Conservation (phyloP, 2,888 invertebrate genomes). For the Gymnoscelis rufifasciata region DNA sequence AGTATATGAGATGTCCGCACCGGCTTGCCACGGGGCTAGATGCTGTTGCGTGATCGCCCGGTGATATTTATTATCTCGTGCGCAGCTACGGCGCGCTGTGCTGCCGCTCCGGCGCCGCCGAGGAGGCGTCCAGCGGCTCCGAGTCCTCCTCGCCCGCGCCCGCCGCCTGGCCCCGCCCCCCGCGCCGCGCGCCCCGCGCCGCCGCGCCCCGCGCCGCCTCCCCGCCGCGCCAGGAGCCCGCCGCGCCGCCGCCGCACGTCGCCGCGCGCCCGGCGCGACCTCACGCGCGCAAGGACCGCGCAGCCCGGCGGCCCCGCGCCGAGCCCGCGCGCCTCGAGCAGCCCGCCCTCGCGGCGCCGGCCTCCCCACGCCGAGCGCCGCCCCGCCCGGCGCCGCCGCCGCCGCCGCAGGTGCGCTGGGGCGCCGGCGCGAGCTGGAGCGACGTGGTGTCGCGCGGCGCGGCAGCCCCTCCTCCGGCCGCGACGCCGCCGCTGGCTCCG, state of each 20-base stretch:
- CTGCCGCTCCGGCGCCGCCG: constrained; percentile 24
- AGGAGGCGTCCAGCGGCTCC: constrained; percentile 20
- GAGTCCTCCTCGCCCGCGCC: constrained; percentile 13
- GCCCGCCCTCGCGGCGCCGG: constrained; percentile 20
- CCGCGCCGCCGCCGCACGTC: constrained; percentile 24
- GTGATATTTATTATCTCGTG: background rate
- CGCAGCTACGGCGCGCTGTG: constrained; percentile 16
- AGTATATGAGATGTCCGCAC: too few species aligned
- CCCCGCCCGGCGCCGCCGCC: constrained; percentile 21
- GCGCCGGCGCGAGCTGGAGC: constrained; percentile 61
- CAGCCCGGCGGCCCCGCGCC: constrained; percentile 28
- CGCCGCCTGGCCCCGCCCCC: constrained; percentile 12
- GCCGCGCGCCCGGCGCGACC: constrained; percentile 22
- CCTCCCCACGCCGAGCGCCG: constrained; percentile 25
- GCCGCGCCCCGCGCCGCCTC: constrained; percentile 20
- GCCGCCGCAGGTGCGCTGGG: constrained; percentile 45
- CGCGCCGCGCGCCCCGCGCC: constrained; percentile 3
- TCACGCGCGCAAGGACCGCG: constrained; percentile 34
- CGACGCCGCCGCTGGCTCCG: constrained; percentile 47
- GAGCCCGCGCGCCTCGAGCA: too few species aligned
- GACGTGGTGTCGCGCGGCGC: constrained; percentile 57
- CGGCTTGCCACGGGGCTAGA: too few species aligned
- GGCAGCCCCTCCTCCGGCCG: constrained; percentile 11
- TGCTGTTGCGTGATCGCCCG: too few species aligned
- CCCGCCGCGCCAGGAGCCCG: constrained; percentile 27